Conservation (phyloP, 2,888 invertebrate species). For the Petrolisthes manimaculis region DNA sequence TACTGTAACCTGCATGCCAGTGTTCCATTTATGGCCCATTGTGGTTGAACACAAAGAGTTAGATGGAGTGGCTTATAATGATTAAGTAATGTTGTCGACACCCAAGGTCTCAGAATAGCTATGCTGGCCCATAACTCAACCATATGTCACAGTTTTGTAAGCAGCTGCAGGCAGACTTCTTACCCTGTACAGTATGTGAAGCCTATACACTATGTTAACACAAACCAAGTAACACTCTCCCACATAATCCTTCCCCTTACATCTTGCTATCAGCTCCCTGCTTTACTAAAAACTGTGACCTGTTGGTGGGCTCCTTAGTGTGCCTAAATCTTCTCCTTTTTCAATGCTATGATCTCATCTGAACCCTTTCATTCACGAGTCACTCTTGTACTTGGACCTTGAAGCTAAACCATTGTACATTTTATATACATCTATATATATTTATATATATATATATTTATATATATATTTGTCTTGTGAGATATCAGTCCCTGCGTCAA, state of each 20-base stretch:
- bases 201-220: background rate
- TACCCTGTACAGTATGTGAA: conserved; percentile 2
- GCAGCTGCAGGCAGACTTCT: conserved; percentile 1
- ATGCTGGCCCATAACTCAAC: conserved; percentile 3
- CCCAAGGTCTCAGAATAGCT: background rate
- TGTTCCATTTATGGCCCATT: conserved; percentile 33
- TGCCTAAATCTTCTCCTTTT: background rate
- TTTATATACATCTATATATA: conserved; percentile 40
- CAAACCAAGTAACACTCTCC: background rate
- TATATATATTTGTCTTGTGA: conserved; percentile 52
- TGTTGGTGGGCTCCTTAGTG: background rate
- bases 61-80: conserved; percentile 30
- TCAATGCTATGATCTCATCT: conserved; percentile 15
- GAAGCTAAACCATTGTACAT: conserved; percentile 61
- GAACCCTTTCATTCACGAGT: conserved; percentile 29
- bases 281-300: conserved; percentile 35
- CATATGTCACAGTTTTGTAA: conserved; percentile 30
- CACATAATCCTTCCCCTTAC: background rate
- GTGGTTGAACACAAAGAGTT: conserved; percentile 14
- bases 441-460: conserved; percentile 26
- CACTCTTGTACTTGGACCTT: conserved; percentile 55
- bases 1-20: conserved; percentile 39
- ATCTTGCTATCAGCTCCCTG: background rate
- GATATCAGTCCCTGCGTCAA: conserved; percentile 47
- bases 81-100: background rate